phyloP scores from a whole-genome alignment of 2,113 vertebrate genomes.

The Anarhynchus alexandrinus region DNA sequence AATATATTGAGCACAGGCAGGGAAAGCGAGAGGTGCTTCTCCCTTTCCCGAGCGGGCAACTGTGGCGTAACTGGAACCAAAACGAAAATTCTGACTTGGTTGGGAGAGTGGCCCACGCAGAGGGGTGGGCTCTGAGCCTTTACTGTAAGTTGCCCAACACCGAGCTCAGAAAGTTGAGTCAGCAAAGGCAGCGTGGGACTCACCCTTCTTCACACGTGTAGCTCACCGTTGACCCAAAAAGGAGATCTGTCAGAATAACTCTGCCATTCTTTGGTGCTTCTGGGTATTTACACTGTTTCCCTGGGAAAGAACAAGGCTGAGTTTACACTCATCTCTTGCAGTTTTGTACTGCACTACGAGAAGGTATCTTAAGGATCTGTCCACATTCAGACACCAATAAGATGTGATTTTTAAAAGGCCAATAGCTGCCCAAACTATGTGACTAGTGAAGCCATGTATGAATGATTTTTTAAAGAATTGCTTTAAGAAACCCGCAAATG shows the following conservation, averaged over 20 bases:
- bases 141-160: background rate
- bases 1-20: background rate
- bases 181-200: background rate
- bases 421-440: background rate
- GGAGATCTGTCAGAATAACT: conserved; percentile 48
- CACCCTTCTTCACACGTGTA: background rate
- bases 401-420: background rate
- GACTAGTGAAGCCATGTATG: conserved; percentile 64
- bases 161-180: background rate
- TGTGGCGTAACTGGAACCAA: fast-evolving
- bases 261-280: conserved; percentile 23
- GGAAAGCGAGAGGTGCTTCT: background rate
- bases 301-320: conserved; percentile 56
- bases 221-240: background rate
- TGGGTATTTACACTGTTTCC: conserved; percentile 35
- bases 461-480: background rate
- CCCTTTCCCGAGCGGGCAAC: background rate
- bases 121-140: background rate
- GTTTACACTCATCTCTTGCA: background rate
- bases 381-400: background rate
- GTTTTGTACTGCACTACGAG: background rate
- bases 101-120: fast-evolving
- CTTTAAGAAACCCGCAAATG: background rate
- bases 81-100: background rate
- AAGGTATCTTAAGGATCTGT: conserved; percentile 13